Conservation (phyloP, 1,140 invertebrate species). For the Cotesia glomerata region DNA sequence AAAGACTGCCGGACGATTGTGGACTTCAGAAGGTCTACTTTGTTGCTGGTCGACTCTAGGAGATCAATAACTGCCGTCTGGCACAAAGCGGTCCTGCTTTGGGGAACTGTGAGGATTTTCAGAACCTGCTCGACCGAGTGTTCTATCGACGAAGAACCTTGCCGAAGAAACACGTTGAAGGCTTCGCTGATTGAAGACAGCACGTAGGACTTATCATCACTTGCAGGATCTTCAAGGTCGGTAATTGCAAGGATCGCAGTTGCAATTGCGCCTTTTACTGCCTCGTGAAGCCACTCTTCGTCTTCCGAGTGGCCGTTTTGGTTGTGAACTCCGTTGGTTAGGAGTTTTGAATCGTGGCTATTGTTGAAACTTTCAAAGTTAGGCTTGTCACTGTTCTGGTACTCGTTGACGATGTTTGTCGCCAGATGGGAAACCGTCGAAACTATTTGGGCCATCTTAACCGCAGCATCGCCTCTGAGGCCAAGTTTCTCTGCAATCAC, state of each 20-base stretch:
- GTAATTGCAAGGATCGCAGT: slow-evolving; percentile 64
- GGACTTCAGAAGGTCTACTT: slow-evolving; percentile 69
- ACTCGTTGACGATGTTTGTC: slow-evolving; percentile 51
- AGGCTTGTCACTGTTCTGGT: slow-evolving; percentile 32
- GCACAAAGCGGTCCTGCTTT: slow-evolving; percentile 52
- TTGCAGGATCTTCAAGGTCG: slow-evolving; percentile 52
- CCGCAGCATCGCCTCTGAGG: slow-evolving; percentile 52
- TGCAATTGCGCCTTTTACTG: slow-evolving; percentile 66
- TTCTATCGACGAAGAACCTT: slow-evolving; percentile 58
- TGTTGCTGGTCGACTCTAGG: slow-evolving; percentile 58
- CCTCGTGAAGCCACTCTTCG: slow-evolving; percentile 62
- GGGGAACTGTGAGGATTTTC: slow-evolving; percentile 56
- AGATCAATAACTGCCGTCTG: slow-evolving; percentile 46
- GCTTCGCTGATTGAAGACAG: slow-evolving; percentile 66
- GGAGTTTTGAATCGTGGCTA: slow-evolving; percentile 42
- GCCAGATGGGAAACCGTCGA: slow-evolving; percentile 57
- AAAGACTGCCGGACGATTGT: slow-evolving; percentile 63
- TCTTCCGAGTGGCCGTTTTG: slow-evolving; percentile 42
- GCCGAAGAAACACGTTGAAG: slow-evolving; percentile 50
- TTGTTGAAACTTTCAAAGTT: slow-evolving; percentile 42
- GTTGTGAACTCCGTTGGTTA: slow-evolving; percentile 35
- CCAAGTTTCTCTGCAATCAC: slow-evolving; percentile 58
- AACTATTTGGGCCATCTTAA: slow-evolving; percentile 61
- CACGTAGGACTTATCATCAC: slow-evolving; percentile 58
- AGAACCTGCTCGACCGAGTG: slow-evolving; percentile 62